Conservation (phyloP, 2,888 invertebrate genomes). For the Caenorhabditis sp. region DNA sequence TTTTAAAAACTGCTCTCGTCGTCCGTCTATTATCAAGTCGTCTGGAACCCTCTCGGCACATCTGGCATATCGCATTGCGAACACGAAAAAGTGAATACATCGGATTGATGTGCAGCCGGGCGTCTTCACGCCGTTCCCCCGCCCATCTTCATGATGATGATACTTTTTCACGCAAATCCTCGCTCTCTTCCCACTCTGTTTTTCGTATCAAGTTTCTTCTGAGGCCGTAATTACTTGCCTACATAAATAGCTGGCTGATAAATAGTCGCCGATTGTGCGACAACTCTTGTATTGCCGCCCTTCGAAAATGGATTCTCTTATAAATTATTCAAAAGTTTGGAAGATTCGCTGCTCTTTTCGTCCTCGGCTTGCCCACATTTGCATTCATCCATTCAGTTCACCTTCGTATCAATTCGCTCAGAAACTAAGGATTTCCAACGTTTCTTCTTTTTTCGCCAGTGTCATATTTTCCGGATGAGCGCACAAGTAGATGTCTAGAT, state of each 20-base stretch:
- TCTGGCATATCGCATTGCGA: conserved; percentile 19
- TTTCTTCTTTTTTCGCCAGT: conserved; percentile 20
- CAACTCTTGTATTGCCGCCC: conserved; percentile 29
- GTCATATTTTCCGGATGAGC: conserved; percentile 50
- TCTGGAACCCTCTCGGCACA: conserved; percentile 4
- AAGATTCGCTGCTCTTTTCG: conserved; percentile 32
- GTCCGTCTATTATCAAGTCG: conserved; percentile 9
- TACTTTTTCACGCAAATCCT: conserved; percentile 34
- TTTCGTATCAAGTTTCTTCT: conserved; percentile 33
- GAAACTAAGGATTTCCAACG: conserved; percentile 6
- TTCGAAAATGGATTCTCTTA: conserved; percentile 26
- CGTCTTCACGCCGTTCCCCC: conserved; percentile 33
- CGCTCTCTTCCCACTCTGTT: conserved; percentile 7
- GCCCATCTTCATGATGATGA: conserved; percentile 36
- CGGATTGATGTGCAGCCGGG: conserved; percentile 34
- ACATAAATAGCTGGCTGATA: conserved; percentile 21
- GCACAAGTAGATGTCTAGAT: conserved; percentile 24
- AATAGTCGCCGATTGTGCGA: conserved; percentile 8
- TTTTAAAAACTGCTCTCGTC: background rate
- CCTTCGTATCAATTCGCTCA: conserved; percentile 15
- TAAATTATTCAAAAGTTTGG: conserved; percentile 42
- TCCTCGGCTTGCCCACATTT: conserved; percentile 18
- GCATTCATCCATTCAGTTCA: conserved; percentile 33
- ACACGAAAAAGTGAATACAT: conserved; percentile 34
- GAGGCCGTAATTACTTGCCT: background rate